phyloP scores from a whole-genome alignment of 2,797 vertebrate species.

The Pseudochaenichthys georgianus region DNA sequence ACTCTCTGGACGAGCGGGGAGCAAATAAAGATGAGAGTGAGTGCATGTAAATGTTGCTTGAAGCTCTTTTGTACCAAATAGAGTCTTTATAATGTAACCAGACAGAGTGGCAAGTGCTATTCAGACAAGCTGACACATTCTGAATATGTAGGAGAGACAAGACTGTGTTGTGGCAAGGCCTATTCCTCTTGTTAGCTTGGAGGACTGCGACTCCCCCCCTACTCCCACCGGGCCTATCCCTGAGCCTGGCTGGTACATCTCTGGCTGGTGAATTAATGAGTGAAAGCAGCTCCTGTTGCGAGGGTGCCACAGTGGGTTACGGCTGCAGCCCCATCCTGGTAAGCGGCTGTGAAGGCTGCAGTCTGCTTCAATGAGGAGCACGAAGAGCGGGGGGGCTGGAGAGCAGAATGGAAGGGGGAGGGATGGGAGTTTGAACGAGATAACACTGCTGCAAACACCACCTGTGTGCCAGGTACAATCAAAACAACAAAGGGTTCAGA shows the following conservation, averaged over 20 bases:
- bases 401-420: too few relatives aligned
- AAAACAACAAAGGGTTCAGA: slow-evolving; percentile 17
- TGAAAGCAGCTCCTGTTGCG: slow-evolving; percentile 74
- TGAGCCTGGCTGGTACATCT: slow-evolving; percentile 26
- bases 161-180: slow-evolving; percentile 53
- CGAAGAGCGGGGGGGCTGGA: not conserved
- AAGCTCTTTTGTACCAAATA: slow-evolving; percentile 36
- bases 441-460: slow-evolving; percentile 26
- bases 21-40: not conserved
- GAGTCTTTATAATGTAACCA: slow-evolving; percentile 42
- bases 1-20: not conserved
- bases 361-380: slow-evolving; percentile 65
- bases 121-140: slow-evolving; percentile 46
- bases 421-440: not conserved
- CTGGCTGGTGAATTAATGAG: slow-evolving; percentile 72
- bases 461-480: slow-evolving; percentile 14
- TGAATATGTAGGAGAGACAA: slow-evolving; percentile 63
- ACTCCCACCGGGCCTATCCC: slow-evolving; percentile 4
- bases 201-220: slow-evolving; percentile 26
- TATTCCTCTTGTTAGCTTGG: slow-evolving; percentile 49
- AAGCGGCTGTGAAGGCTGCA: slow-evolving; percentile 63
- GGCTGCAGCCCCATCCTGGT: slow-evolving; percentile 52
- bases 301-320: slow-evolving; percentile 78
- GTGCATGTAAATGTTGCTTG: slow-evolving; percentile 44
- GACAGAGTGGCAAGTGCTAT: slow-evolving; percentile 65